Evolutionary conservation across 2,797 vertebrate species (phyloP).

Genomic region (Tenualosa thibaudeaui): DNA sequence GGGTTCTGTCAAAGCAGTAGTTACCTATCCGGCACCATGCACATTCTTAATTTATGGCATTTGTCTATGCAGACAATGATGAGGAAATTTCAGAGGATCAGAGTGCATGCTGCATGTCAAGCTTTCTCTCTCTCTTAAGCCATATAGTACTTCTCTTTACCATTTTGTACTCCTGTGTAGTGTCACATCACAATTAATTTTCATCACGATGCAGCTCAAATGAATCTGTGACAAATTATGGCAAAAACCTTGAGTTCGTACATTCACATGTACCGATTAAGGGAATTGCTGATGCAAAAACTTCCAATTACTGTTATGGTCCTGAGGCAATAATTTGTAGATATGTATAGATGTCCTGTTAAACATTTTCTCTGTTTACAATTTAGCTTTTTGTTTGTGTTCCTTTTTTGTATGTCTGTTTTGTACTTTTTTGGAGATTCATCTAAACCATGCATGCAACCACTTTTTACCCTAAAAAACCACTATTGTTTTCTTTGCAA

Average conservation of each 20-base stretch:
- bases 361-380: constrained; percentile 72
- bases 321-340: constrained; percentile 99
- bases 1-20: background rate
- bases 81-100: background rate
- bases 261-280: constrained; percentile 19
- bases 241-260: constrained; percentile 6
- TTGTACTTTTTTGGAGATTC: constrained; percentile 67
- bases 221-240: background rate
- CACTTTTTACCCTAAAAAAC: background rate
- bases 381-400: constrained; percentile 53
- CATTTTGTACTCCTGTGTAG: constrained; percentile 36
- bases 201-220: background rate
- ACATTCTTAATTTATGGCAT: constrained; percentile 15
- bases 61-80: constrained; percentile 15
- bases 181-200: constrained; percentile 30
- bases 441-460: constrained; percentile 86
- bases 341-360: constrained; percentile 80
- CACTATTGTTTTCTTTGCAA: constrained; percentile 41
- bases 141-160: constrained; percentile 9
- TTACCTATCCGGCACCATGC: background rate
- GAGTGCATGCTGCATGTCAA: constrained; percentile 8
- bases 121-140: constrained; percentile 7
- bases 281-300: constrained; percentile 69
- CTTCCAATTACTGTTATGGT: constrained; percentile 89
- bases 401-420: constrained; percentile 50